Percentiles rank a stretch among this genome's conserved stretches.
Conservation (phyloP, 2,888 invertebrate genomes). For the Mythimna loreyi region DNA sequence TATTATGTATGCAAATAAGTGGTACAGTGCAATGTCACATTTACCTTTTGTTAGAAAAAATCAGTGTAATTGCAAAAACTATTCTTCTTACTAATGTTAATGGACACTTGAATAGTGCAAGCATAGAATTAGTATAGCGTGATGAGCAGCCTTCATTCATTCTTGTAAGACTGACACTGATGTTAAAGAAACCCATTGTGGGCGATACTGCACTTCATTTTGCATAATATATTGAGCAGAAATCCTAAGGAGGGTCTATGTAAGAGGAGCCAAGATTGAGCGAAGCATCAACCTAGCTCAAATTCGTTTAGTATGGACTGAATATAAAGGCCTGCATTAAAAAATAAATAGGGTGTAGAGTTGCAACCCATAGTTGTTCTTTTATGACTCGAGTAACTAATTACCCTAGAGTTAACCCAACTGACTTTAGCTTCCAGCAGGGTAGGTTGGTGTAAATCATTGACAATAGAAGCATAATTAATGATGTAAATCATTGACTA, state of each 20-base stretch:
- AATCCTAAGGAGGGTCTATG: not conserved
- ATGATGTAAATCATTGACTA: no score
- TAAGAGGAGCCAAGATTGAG: no score
- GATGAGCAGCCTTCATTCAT: not conserved
- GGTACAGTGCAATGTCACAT: not conserved
- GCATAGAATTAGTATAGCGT: not conserved
- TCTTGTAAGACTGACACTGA: not conserved
- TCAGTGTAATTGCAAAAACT: not conserved
- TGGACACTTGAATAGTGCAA: not conserved
- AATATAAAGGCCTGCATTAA: no score
- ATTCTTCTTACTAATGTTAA: not conserved
- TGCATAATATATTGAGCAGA: not conserved
- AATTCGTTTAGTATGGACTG: no score
- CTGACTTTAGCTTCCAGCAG: no score
- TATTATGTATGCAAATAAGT: not conserved
- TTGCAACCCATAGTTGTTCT: no score
- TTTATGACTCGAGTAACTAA: no score
- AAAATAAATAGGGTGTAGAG: no score
- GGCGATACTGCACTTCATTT: not conserved
- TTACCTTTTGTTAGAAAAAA: not conserved
- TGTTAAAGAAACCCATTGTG: not conserved
- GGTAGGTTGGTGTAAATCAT: no score
- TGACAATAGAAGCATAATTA: no score
- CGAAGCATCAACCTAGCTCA: no score
- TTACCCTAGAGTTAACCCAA: no score